phyloP scores from a whole-genome alignment of 1,140 invertebrate species.

The Ladona fulva region DNA sequence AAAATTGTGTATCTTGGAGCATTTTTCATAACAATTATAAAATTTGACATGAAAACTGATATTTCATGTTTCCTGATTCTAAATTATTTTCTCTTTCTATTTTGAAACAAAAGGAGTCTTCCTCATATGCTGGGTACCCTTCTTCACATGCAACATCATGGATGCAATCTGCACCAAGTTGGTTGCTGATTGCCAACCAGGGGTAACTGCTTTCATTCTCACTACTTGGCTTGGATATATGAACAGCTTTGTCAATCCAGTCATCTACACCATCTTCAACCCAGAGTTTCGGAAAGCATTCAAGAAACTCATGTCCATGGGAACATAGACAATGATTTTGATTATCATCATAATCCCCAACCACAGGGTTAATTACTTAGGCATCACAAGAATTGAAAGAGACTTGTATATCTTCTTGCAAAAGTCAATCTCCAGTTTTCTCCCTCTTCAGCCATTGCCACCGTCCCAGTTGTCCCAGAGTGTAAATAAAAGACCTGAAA shows the following conservation, averaged over 20 bases:
- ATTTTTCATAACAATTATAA: too few species aligned
- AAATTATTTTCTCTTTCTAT: conserved; percentile 27
- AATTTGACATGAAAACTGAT: too few species aligned
- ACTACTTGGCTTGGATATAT: conserved; percentile 99
- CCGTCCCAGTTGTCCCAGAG: background rate
- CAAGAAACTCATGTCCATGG: conserved; percentile 71
- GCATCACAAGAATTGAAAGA: conserved; percentile 38
- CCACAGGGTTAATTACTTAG: background rate
- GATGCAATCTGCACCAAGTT: conserved; percentile 92
- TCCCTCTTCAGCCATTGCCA: background rate
- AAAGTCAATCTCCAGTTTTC: conserved; percentile 1
- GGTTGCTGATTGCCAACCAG: conserved; percentile 67
- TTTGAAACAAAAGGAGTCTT: conserved; percentile 64
- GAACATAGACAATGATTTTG: conserved; percentile 38
- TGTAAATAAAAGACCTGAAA: background rate
- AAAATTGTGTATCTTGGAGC: too few species aligned
- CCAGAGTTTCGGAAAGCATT: conserved; percentile 98
- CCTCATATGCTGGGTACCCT: conserved; percentile 96
- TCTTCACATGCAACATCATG: conserved; percentile 95
- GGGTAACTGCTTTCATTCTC: conserved; percentile 82
- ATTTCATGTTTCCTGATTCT: conserved; percentile 38
- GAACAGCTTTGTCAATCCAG: conserved; percentile 95
- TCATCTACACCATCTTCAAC: conserved; percentile 99
- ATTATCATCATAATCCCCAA: conserved; percentile 40
- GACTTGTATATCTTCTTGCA: conserved; percentile 20